Conservation (phyloP, 2,113 vertebrate genomes). For the Bungarus multicinctus region DNA sequence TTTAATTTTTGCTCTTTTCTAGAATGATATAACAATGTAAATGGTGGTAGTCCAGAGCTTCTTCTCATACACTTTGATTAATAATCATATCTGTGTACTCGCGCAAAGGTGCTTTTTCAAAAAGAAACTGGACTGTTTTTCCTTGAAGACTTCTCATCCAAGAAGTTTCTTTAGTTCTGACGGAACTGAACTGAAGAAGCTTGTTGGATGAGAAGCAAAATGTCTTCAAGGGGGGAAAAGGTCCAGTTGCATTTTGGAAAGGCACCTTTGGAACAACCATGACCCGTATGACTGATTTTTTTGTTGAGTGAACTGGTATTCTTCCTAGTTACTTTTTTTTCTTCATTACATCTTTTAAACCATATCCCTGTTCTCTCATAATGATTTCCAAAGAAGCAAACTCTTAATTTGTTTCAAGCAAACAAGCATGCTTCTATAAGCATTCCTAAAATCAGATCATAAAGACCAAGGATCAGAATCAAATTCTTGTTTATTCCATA, state of each 20-base stretch:
- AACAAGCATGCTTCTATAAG: neutral
- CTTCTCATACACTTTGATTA: neutral
- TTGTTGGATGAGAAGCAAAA: neutral
- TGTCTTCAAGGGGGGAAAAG: neutral
- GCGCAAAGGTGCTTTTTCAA: neutral
- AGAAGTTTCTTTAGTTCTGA: neutral
- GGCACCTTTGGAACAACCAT: neutral
- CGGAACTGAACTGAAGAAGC: neutral
- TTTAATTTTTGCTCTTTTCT: conserved; percentile 19
- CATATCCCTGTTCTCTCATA: neutral
- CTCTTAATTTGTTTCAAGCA: neutral
- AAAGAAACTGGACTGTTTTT: neutral
- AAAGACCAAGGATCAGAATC: neutral
- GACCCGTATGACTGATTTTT: neutral
- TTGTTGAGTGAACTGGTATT: neutral
- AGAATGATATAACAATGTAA: conserved; percentile 28
- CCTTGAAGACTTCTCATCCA: neutral
- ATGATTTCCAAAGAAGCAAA: neutral
- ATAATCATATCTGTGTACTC: neutral
- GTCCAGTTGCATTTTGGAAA: neutral
- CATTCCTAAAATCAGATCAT: neutral
- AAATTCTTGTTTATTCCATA: neutral
- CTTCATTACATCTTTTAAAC: neutral
- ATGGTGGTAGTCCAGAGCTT: neutral
- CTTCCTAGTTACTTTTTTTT: neutral